These are phyloP conservation scores for Acestrorhynchus altus DNA, from an alignment of 2,797 vertebrate species.

Conservation along the genomic window DNA sequence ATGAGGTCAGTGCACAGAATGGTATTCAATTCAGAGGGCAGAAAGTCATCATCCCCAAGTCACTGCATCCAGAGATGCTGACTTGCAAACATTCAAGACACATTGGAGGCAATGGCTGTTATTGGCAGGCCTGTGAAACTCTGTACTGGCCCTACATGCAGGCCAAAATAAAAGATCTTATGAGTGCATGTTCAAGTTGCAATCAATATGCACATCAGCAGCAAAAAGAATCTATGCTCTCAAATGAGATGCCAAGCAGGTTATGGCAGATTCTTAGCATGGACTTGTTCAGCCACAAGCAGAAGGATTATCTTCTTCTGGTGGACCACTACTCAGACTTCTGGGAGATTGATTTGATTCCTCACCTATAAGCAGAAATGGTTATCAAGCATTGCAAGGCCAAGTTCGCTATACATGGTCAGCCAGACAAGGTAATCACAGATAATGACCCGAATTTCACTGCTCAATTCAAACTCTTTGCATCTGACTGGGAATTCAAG, in stretches of 20 bases:
- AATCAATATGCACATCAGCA: constrained; percentile 30
- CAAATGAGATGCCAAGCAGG: constrained; percentile 3
- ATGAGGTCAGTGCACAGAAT: constrained; percentile 37
- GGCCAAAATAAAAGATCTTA: constrained; percentile 41
- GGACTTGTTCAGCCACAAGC: constrained; percentile 22
- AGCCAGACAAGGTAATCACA: constrained; percentile 19
- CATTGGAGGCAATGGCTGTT: constrained; percentile 38
- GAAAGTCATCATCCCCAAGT: constrained; percentile 43
- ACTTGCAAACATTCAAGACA: constrained; percentile 26
- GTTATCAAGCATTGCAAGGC: constrained; percentile 28
- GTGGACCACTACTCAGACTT: constrained; percentile 19
- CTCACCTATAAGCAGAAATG: constrained; percentile 26
- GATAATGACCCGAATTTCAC: constrained; percentile 27
- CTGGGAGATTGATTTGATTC: constrained; percentile 38
- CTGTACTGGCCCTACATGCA: constrained; percentile 43
- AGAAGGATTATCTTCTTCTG: constrained; percentile 28
- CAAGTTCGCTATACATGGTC: constrained; percentile 9
- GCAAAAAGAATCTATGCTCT: constrained; percentile 24
- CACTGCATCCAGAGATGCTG: constrained; percentile 33
- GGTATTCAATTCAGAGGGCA: too few relatives aligned
- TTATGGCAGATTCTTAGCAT: constrained; percentile 33
- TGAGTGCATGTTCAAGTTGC: constrained; percentile 21
- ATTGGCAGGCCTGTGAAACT: constrained; percentile 22
- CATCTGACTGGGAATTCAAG: constrained; percentile 19
- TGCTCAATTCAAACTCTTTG: constrained; percentile 13